Evolutionary conservation across 2,888 invertebrate genomes (phyloP).

Genomic region (Tineola bisselliella): DNA sequence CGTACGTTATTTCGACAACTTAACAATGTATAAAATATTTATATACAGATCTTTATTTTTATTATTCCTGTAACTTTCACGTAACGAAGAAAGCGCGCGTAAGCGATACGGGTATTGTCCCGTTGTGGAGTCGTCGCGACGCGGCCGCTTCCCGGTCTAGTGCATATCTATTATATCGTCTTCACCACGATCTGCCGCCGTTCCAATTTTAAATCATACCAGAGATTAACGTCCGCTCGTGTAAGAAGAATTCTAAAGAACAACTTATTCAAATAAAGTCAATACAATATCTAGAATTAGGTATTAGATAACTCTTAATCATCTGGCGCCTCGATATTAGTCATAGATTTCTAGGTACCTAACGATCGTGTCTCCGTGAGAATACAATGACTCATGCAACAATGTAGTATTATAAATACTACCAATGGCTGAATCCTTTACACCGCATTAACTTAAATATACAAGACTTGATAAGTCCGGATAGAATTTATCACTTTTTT

Average conservation of each 20-base stretch:
- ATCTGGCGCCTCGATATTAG: neutral
- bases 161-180: constrained; percentile 59
- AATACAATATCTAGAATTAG: neutral
- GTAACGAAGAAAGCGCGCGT: constrained; percentile 26
- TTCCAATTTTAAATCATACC: constrained; percentile 51
- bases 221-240: constrained; percentile 47
- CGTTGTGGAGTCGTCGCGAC: constrained; percentile 16
- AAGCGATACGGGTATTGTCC: constrained; percentile 36
- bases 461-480: too few relatives aligned
- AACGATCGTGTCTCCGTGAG: constrained; percentile 13
- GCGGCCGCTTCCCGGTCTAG: constrained; percentile 53
- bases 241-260: too few relatives aligned
- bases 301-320: neutral
- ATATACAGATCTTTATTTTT: too few relatives aligned
- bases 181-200: constrained; percentile 40
- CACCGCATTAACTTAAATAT: too few relatives aligned
- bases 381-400: constrained; percentile 41
- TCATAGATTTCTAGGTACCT: constrained; percentile 9
- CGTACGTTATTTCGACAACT: too few relatives aligned
- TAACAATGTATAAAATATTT: too few relatives aligned
- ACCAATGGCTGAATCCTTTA: too few relatives aligned
- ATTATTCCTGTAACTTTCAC: constrained; percentile 3
- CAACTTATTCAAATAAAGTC: neutral
- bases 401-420: neutral
- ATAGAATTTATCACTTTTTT: neutral